Evolutionary conservation across 1,140 invertebrate species (phyloP).

Genomic region (Penaeus japonicus): DNA sequence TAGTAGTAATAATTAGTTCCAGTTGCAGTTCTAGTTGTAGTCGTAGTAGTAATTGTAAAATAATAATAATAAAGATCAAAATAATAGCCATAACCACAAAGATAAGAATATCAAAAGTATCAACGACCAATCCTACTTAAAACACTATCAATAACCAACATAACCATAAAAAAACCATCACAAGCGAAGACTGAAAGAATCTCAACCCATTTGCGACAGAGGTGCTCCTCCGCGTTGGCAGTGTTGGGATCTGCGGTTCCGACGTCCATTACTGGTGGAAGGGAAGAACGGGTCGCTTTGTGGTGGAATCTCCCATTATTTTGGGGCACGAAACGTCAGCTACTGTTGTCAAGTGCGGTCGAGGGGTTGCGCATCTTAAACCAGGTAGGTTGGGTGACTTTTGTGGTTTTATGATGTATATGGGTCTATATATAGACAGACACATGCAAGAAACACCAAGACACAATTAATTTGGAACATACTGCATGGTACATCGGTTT

Average conservation of each 20-base stretch:
- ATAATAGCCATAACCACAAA: too few relatives aligned
- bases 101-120: too few relatives aligned
- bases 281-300: slow-evolving; percentile 83
- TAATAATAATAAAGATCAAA: too few relatives aligned
- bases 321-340: slow-evolving; percentile 89
- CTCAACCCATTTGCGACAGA: slow-evolving; percentile 68
- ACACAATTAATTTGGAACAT: too few relatives aligned
- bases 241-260: slow-evolving; percentile 95
- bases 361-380: slow-evolving; percentile 77
- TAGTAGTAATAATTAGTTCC: too few relatives aligned
- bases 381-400: slow-evolving; percentile 64
- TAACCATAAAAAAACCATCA: neutral
- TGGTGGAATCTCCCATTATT: slow-evolving; percentile 84
- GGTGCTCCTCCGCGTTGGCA: slow-evolving; percentile 86
- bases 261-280: slow-evolving; percentile 90
- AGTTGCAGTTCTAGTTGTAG: too few relatives aligned
- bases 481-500: too few relatives aligned
- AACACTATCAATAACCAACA: slow-evolving; percentile 74
- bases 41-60: too few relatives aligned
- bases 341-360: slow-evolving; percentile 74
- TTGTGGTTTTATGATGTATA: neutral
- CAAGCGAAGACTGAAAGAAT: neutral
- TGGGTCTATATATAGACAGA: neutral
- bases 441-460: too few relatives aligned
- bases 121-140: too few relatives aligned